phyloP scores from a whole-genome alignment of 2,797 vertebrate species.

The Fistularia commersonii region DNA sequence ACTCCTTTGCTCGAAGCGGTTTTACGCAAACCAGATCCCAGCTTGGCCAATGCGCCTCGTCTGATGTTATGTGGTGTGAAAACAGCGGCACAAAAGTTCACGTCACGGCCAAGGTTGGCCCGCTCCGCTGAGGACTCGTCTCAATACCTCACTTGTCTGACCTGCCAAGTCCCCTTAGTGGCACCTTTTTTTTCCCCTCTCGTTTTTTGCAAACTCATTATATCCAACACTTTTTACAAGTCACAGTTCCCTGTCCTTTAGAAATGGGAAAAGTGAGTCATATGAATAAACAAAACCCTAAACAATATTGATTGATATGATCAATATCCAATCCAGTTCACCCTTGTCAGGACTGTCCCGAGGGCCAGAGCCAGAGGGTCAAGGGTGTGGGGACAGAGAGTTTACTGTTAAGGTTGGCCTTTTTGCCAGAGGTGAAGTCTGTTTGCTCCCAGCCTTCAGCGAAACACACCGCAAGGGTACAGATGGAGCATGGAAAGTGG shows the following conservation, averaged over 20 bases:
- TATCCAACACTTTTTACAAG: slow-evolving; percentile 10
- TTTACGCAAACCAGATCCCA: slow-evolving; percentile 35
- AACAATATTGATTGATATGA: too few relatives aligned
- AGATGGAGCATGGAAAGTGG: not conserved
- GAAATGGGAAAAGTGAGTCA: slow-evolving; percentile 3
- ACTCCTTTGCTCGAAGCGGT: slow-evolving; percentile 17
- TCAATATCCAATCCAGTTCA: too few relatives aligned
- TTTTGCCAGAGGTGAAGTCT: not conserved
- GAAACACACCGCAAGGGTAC: slow-evolving; percentile 8
- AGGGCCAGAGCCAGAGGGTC: too few relatives aligned
- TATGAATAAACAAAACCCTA: not conserved
- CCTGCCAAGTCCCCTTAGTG: slow-evolving; percentile 14
- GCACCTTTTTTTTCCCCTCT: slow-evolving; percentile 12
- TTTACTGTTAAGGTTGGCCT: slow-evolving; percentile 15
- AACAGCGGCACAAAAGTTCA: slow-evolving; percentile 42
- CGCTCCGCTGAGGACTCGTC: slow-evolving; percentile 28
- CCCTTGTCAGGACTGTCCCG: too few relatives aligned
- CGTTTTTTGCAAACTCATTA: slow-evolving; percentile 17
- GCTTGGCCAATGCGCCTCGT: slow-evolving; percentile 13
- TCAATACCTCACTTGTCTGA: slow-evolving; percentile 33
- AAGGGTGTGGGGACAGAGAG: slow-evolving; percentile 23
- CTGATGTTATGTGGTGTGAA: slow-evolving; percentile 36
- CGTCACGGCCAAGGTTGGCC: slow-evolving; percentile 44
- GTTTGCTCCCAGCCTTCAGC: slow-evolving; percentile 4
- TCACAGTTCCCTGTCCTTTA: slow-evolving; percentile 2